Conservation (phyloP, 2,888 invertebrate species). For the Rhogogaster chlorosoma region DNA sequence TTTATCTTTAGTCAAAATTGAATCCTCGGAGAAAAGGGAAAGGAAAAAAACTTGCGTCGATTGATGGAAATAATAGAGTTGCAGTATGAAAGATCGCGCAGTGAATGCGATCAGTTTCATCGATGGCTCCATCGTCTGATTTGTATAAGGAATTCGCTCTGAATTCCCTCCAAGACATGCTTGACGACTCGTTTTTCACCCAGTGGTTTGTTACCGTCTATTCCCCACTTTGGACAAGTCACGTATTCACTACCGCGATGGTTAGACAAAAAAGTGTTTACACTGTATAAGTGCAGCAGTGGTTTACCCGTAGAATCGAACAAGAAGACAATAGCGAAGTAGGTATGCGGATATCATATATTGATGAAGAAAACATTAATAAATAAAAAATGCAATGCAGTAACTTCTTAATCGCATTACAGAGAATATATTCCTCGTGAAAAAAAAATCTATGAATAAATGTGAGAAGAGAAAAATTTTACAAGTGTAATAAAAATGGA, state of each 20-base stretch:
- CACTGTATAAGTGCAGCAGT: no score
- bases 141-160: not conserved
- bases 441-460: no score
- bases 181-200: not conserved
- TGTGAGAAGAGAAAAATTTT: not conserved
- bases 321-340: no score
- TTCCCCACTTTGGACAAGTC: conserved; percentile 14
- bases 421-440: no score
- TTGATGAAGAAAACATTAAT: no score
- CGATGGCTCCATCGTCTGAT: not conserved
- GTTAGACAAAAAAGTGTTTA: not conserved
- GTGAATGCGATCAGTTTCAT: not conserved
- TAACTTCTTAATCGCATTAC: no score
- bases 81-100: not conserved
- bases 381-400: no score
- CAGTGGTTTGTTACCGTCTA: conserved; percentile 1
- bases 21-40: not conserved
- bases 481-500: not conserved
- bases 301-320: no score
- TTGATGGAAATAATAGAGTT: not conserved
- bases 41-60: not conserved
- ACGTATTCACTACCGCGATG: not conserved
- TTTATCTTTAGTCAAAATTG: no score
- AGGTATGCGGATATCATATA: no score
- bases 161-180: conserved; percentile 9